Evolutionary conservation across 2,797 vertebrate species (phyloP), one percentile per base, ranked within the genome.

Genomic region (Parauchenoglanis ngamensis): DNA sequence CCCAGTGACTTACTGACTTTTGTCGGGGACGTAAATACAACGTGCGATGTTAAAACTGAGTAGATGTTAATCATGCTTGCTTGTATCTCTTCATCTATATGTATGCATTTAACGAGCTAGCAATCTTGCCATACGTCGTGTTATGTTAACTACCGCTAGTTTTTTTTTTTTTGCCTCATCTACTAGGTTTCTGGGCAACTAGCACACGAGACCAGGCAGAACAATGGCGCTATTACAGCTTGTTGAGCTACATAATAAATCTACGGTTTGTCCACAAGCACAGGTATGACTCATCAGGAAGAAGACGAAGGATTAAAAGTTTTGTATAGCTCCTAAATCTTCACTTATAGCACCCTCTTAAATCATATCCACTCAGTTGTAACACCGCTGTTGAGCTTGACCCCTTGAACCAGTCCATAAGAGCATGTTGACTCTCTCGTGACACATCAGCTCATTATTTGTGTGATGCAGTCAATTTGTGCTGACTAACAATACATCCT

Each of bases 401-500:
- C 80, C 85, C 23, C 28, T 11, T 44, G 35, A 73, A 25, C 61
- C 31, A 63, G 19, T n/a, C 75, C 21, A 15, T 82, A 75, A 65
- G 85, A 83, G 68, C 28, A 63, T 86, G 76, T 73, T 86, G 63
- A 79, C 86, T 70, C 79, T 85, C 35, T 59, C 28, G 35, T 87
- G 85, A 86, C 81, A 88, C 28, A 44, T 61, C 31, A 46, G 83
- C 78, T 87, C 87, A 91, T 92, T 93, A 90, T 89, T 92, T 92
- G 85, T 88, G 90, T 89, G 84, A 87, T 84, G 88, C 92, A 85
- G 89, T 88, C 79, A 61, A 89, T 92, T 92, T 92, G 92, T 92
- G 93, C 93, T 94, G 94, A 94, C 94, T 94, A 95, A 95, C 94
- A 94, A 92, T 94, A 94, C 86, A 54, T 92, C 93, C 93, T 94